Percentiles rank a stretch among this genome's conserved stretches.
Evolutionary conservation across 2,888 invertebrate species (phyloP).

Genomic region (Silvanus unidentatus): DNA sequence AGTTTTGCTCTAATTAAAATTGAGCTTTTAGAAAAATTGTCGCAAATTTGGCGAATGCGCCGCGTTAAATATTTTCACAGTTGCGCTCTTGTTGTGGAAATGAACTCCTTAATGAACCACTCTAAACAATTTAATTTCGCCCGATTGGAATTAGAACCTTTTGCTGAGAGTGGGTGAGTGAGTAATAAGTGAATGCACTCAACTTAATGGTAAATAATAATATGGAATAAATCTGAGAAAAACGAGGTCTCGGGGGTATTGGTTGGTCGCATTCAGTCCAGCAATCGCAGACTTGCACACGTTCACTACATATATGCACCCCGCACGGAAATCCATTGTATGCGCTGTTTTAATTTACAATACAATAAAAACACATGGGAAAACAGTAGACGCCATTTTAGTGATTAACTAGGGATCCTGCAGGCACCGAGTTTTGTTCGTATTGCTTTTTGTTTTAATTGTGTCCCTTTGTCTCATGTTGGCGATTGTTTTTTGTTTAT

Average conservation of each 20-base stretch:
- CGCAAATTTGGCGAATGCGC: no score
- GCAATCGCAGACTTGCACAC: slow-evolving; percentile 42
- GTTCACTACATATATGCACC: slow-evolving; percentile 34
- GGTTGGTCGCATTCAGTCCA: slow-evolving; percentile 33
- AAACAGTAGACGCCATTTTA: slow-evolving; percentile 50
- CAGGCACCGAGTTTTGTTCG: slow-evolving; percentile 43
- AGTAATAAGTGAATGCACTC: slow-evolving; percentile 10
- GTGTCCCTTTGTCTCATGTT: slow-evolving; percentile 43
- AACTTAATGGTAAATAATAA: slow-evolving; percentile 17
- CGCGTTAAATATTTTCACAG: no score
- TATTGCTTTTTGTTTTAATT: slow-evolving; percentile 48
- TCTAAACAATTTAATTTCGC: no score
- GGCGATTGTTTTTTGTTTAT: slow-evolving; percentile 42
- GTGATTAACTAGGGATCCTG: slow-evolving; percentile 49
- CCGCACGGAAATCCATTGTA: slow-evolving; percentile 43
- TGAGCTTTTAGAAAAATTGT: no score
- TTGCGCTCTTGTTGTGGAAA: no score
- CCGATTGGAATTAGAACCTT: no score
- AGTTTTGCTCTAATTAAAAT: no score
- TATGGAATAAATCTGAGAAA: slow-evolving; percentile 19
- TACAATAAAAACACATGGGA: slow-evolving; percentile 51
- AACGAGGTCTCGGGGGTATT: slow-evolving; percentile 35
- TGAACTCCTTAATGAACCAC: no score
- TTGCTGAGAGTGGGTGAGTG: slow-evolving; percentile 3
- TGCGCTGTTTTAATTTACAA: slow-evolving; percentile 48